Evolutionary conservation across 2,797 vertebrate species (phyloP), one percentile per base, ranked within the genome.

Genomic region (Calcarius lapponicus): DNA sequence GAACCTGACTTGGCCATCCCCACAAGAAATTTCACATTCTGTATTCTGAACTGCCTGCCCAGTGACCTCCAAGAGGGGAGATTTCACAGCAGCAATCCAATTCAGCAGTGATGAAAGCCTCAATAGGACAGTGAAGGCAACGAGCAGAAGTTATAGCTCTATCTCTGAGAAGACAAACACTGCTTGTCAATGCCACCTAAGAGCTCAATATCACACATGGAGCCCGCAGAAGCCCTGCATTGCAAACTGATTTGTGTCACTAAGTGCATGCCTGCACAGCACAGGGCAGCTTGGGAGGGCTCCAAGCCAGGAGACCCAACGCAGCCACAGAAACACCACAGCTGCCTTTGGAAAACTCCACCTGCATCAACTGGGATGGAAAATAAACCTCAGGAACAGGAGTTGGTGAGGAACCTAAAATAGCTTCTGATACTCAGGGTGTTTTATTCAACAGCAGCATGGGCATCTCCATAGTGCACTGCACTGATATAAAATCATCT

Each of bases 121-220:
- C 66, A 75, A 40, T 12, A 75, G 87, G 32, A 40, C 74, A 79
- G 54, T 4, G 67, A 85, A 94, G 75, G 91, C 88, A 93, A 76
- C 7, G 7, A 62, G 66, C 80, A 92, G 34, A 94, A 95, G 90
- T 95, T 90, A 94, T 53, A 80, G 93, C 92, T 93, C 88, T 74
- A n/a, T 80, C 88, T 80, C 34, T 11, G 32, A 85, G 86, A 93
- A 85, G 86, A 95, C 60, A 87, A 84, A 93, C 81, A 57, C 45
- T 87, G 86, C 84, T 93, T 92, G 86, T 91, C 94, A 95, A 40
- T 91, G 93, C 65, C 94, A 88, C 61, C 75, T 61, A 57, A 94
- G 74, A 71, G 89, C 84, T 71, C 74, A n/a, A 51, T 89, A 90
- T 82, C 80, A 89, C 67, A 64, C 50, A 8, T 13, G 56, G 90